These are phyloP conservation scores for Chitala chitala DNA, from an alignment of 2,113 vertebrate genomes.

Conservation along the genomic window DNA sequence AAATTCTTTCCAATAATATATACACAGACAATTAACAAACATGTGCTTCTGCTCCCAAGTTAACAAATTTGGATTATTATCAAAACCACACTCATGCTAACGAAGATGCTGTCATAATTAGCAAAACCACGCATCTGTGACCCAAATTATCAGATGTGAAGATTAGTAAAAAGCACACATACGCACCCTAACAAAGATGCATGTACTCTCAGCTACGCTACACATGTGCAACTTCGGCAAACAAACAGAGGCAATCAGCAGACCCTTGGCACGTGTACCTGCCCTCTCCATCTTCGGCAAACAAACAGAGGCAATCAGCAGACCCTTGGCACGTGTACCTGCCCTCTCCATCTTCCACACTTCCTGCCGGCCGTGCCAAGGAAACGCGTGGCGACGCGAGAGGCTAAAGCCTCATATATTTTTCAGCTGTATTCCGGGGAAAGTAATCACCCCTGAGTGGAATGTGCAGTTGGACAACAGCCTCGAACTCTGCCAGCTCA, in stretches of 20 bases:
- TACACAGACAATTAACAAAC: neutral
- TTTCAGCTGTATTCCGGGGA: constrained; percentile 48
- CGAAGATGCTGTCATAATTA: constrained; percentile 3
- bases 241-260: neutral
- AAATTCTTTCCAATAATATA: too few species aligned
- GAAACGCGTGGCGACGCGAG: constrained; percentile 62
- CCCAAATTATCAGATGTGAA: too few species aligned
- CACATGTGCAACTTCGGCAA: neutral
- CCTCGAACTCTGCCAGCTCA: constrained; percentile 47
- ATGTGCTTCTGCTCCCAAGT: too few species aligned
- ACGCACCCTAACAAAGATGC: neutral
- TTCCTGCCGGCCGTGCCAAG: constrained; percentile 63
- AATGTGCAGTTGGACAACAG: constrained; percentile 60
- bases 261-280: neutral
- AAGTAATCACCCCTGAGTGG: constrained; percentile 41
- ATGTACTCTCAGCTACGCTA: neutral
- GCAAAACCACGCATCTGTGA: neutral
- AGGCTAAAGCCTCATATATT: constrained; percentile 70
- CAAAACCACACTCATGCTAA: neutral
- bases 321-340: neutral
- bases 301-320: constrained; percentile 10
- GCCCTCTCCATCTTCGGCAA: constrained; percentile 29
- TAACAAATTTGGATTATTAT: too few species aligned
- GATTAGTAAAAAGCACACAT: neutral
- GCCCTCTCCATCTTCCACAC: constrained; percentile 49